Evolutionary conservation across 2,113 vertebrate species (phyloP).

Genomic region (Serinus canaria): DNA sequence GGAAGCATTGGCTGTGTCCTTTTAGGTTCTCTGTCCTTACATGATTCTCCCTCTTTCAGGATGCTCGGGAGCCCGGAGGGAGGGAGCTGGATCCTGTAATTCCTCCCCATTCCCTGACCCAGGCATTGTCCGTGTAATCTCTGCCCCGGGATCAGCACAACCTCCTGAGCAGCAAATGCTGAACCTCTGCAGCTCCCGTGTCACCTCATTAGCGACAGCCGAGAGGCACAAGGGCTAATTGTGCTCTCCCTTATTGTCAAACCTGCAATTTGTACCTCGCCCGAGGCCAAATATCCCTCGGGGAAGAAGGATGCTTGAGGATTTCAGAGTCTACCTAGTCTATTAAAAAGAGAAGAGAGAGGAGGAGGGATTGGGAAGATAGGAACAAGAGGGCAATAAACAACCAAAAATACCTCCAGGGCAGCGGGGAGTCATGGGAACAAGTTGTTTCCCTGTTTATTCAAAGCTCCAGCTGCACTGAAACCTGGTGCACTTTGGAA

Average conservation of each 20-base stretch:
- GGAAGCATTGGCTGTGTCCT: rapidly evolving
- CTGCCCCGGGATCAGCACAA: neutral
- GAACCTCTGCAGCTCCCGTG: neutral
- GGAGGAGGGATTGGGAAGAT: neutral
- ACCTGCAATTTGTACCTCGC: slow-evolving; percentile 2
- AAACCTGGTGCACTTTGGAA: neutral
- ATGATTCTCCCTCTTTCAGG: neutral
- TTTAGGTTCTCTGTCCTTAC: rapidly evolving
- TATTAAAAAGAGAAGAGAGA: neutral
- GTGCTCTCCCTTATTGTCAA: neutral
- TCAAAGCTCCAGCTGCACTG: neutral
- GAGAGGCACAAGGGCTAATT: neutral
- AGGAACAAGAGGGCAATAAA: neutral
- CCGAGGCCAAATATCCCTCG: neutral
- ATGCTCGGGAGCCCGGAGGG: neutral
- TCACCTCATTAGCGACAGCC: neutral
- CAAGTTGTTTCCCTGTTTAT: neutral
- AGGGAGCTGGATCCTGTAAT: neutral
- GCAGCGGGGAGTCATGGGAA: neutral
- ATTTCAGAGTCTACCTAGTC: neutral
- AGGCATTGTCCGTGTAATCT: rapidly evolving
- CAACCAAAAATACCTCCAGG: slow-evolving; percentile 1
- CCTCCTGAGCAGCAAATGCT: neutral
- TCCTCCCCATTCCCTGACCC: neutral
- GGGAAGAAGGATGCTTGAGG: neutral